Percentiles rank a stretch among this genome's conserved stretches.
Evolutionary conservation across 35 echinoderm and acorn worm genomes (phyloP).

Genomic region (Nesometra sesokonis): DNA sequence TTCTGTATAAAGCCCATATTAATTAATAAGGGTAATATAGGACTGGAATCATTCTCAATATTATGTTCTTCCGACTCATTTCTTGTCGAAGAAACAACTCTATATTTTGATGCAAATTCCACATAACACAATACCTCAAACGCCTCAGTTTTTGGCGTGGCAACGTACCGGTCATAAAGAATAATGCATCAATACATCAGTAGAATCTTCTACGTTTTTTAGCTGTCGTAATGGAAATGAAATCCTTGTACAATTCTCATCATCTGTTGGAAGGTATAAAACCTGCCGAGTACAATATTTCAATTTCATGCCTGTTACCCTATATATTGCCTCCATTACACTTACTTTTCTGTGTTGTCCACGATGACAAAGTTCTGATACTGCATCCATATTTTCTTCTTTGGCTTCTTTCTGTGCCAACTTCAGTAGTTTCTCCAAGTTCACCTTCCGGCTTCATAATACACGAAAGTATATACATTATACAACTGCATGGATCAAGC

Average conservation of each 20-base stretch:
- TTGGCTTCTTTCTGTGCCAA: slow-evolving; percentile 29
- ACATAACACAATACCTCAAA: no score
- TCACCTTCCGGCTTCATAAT: slow-evolving; percentile 26
- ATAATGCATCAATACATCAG: no score
- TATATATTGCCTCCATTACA: slow-evolving; percentile 44
- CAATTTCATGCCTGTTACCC: slow-evolving; percentile 24
- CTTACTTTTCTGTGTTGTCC: slow-evolving; percentile 33
- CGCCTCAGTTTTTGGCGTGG: no score
- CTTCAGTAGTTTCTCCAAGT: slow-evolving; percentile 21
- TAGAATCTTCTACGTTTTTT: background rate
- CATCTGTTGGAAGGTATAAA: slow-evolving; percentile 23
- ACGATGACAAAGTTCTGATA: slow-evolving; percentile 20
- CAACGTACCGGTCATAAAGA: no score
- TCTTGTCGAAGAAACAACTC: no score
- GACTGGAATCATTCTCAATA: no score
- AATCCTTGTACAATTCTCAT: slow-evolving; percentile 4
- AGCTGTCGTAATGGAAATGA: slow-evolving; percentile 2
- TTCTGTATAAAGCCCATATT: no score
- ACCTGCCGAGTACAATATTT: slow-evolving; percentile 21
- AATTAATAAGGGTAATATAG: no score
- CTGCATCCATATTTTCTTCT: slow-evolving; percentile 12
- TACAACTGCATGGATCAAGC: slow-evolving; percentile 33
- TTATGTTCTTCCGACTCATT: no score
- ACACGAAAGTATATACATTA: slow-evolving; percentile 31
- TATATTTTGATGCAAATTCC: no score